Conservation (phyloP, 2,113 vertebrate species). For the Mesoclemmys tuberculata region DNA sequence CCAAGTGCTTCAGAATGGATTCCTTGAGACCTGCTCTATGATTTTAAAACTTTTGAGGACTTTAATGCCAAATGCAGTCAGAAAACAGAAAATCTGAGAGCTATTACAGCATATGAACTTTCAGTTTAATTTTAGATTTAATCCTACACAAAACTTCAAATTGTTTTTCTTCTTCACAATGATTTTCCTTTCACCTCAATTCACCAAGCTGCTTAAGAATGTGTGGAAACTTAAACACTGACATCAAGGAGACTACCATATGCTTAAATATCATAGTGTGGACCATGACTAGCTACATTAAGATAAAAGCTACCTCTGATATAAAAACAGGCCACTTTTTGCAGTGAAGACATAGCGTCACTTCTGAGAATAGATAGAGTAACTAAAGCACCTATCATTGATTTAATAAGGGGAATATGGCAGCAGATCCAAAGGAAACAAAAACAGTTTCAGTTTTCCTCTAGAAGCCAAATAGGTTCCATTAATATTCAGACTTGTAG, state of each 20-base stretch:
- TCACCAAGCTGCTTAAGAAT: background rate
- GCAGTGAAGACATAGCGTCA: background rate
- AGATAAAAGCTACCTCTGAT: background rate
- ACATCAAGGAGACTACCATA: background rate
- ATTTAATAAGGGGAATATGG: background rate
- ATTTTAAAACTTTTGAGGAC: background rate
- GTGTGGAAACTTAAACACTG: background rate
- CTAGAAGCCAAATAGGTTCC: background rate
- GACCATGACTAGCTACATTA: accelerated
- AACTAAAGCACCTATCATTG: background rate
- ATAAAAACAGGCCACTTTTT: background rate
- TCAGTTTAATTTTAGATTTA: background rate
- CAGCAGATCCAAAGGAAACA: background rate
- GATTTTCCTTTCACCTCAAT: background rate
- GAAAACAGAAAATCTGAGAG: background rate
- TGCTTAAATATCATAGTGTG: background rate
- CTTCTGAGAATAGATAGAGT: background rate
- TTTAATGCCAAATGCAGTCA: background rate
- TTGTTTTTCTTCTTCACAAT: background rate
- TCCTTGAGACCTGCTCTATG: too few species aligned
- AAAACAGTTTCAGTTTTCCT: background rate
- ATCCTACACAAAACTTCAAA: background rate
- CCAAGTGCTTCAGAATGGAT: too few species aligned
- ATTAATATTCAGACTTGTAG: background rate
- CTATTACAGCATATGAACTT: background rate